phyloP scores from a whole-genome alignment of 2,797 vertebrate genomes.

The Schizopygopsis pylzovi region DNA sequence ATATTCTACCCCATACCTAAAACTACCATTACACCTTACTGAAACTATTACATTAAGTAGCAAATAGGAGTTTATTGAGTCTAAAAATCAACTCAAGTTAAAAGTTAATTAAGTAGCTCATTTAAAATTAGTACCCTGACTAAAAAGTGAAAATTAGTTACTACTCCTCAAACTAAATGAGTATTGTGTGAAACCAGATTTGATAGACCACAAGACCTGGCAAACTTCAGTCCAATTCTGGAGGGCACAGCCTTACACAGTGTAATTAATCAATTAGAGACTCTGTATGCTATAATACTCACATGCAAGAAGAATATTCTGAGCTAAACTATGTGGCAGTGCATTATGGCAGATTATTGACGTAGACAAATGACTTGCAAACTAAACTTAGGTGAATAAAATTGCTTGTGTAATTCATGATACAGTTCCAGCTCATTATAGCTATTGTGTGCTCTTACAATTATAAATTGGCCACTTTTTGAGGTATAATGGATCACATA shows the following conservation, averaged over 20 bases:
- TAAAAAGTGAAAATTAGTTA: background rate
- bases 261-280: background rate
- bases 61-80: too few relatives aligned
- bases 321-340: background rate
- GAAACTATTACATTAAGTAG: too few relatives aligned
- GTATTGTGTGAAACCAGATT: background rate
- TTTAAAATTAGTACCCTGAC: too few relatives aligned
- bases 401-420: slow-evolving; percentile 1
- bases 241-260: background rate
- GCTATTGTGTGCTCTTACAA: background rate
- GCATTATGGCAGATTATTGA: slow-evolving; percentile 65
- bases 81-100: too few relatives aligned
- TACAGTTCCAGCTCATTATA: slow-evolving; percentile 1
- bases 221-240: background rate
- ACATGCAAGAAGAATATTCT: background rate
- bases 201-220: background rate
- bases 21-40: too few relatives aligned
- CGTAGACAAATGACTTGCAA: slow-evolving; percentile 12
- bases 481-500: background rate
- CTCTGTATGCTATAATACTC: background rate
- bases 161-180: background rate
- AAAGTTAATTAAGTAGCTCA: too few relatives aligned
- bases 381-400: slow-evolving; percentile 19
- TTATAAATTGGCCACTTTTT: slow-evolving; percentile 24
- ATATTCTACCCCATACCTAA: too few relatives aligned